These are phyloP conservation scores for Taenioides sp. DNA, from an alignment of 2,797 vertebrate genomes.

Conservation along the genomic window DNA sequence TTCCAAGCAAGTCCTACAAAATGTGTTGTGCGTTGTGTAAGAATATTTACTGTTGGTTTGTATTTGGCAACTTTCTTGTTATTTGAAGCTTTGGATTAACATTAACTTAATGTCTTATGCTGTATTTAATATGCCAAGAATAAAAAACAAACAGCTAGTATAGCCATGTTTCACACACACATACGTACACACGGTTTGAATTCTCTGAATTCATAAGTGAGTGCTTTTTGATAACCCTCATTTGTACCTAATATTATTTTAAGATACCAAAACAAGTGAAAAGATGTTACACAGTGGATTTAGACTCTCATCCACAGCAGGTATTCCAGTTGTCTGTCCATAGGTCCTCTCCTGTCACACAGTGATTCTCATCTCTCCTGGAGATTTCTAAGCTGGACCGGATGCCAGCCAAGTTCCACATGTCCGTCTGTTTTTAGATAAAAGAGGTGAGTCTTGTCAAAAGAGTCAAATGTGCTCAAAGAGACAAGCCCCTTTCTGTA, in stretches of 20 bases:
- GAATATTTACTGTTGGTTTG: conserved; percentile 47
- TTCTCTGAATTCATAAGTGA: conserved; percentile 80
- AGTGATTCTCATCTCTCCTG: conserved; percentile 67
- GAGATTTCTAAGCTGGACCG: conserved; percentile 52
- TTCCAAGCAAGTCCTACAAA: background rate
- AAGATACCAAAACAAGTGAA: conserved; percentile 50
- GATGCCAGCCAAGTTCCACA: conserved; percentile 22
- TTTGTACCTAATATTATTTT: conserved; percentile 52
- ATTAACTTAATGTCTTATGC: conserved; percentile 32
- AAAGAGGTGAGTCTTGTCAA: conserved; percentile 36
- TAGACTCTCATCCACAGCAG: conserved; percentile 33
- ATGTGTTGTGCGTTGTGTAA: conserved; percentile 24
- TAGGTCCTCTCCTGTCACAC: conserved; percentile 25
- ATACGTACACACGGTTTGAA: conserved; percentile 56
- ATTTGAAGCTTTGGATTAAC: conserved; percentile 59
- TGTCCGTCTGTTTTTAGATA: background rate
- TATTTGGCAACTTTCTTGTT: conserved; percentile 59
- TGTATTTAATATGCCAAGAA: conserved; percentile 29
- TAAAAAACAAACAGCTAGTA: conserved; percentile 46
- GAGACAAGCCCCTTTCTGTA: conserved; percentile 51
- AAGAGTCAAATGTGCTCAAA: conserved; percentile 43
- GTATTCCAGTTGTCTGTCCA: conserved; percentile 2
- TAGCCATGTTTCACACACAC: conserved; percentile 58
- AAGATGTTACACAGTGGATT: conserved; percentile 50
- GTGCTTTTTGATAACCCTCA: conserved; percentile 66